These are phyloP conservation scores for Tethya wilhelma DNA, from an alignment of 37 sponge, comb jelly and placozoan species.

Conservation along the genomic window DNA sequence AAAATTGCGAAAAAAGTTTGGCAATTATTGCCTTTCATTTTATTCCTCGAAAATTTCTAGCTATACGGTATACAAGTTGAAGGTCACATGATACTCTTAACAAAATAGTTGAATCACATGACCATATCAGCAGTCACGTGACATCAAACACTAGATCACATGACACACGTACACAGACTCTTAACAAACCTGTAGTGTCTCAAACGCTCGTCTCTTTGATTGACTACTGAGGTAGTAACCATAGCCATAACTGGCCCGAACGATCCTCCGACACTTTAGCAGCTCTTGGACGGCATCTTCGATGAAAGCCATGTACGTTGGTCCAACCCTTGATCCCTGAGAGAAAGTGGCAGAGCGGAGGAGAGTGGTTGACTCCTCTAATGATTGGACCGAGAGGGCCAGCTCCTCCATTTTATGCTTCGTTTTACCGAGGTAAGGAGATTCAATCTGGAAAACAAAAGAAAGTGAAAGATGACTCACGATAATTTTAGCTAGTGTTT, in stretches of 20 bases:
- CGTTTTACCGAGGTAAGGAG: constrained; percentile 57
- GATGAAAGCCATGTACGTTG: constrained; percentile 54
- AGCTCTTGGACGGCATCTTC: constrained; percentile 75
- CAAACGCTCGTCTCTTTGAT: constrained; percentile 30
- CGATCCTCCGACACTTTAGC: constrained; percentile 56
- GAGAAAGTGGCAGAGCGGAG: no score
- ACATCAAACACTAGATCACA: no score
- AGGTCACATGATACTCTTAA: no score
- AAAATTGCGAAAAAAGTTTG: not conserved
- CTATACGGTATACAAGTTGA: no score
- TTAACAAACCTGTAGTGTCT: constrained; percentile 38
- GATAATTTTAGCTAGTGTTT: not conserved
- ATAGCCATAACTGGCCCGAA: constrained; percentile 73
- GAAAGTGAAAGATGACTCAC: no score
- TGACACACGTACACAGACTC: not conserved
- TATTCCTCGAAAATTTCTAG: no score
- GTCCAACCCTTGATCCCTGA: not conserved
- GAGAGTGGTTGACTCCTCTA: constrained; percentile 27
- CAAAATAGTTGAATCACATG: no score
- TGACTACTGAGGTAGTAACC: constrained; percentile 65
- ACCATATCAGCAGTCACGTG: no score
- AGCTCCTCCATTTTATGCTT: constrained; percentile 62
- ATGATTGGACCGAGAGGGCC: constrained; percentile 22
- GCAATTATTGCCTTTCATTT: no score
- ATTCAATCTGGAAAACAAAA: constrained; percentile 56